A percentile compares a stretch with the other conserved stretches of the same genome.
These are phyloP conservation scores for Caradrina clavipalpis DNA, from an alignment of 2,888 invertebrate species.

Conservation along the genomic window DNA sequence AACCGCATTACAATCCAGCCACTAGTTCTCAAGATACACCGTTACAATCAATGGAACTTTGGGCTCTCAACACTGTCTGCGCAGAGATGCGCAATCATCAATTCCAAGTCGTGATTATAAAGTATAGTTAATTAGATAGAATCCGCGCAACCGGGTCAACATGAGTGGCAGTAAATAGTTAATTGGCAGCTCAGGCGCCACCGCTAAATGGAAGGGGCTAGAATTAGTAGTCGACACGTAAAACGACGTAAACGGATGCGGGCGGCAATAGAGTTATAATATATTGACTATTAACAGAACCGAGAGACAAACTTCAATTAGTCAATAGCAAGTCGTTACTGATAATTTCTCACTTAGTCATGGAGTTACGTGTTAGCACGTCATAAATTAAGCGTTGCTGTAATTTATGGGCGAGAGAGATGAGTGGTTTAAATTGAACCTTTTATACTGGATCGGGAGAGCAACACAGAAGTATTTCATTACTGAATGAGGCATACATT, in stretches of 20 bases:
- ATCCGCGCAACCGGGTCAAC: constrained; percentile 74
- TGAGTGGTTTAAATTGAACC: constrained; percentile 55
- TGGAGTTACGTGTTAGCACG: constrained; percentile 61
- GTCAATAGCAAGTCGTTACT: constrained; percentile 61
- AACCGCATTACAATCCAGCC: constrained; percentile 40
- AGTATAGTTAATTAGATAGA: constrained; percentile 64
- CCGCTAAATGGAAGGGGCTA: constrained; percentile 69
- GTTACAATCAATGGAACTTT: constrained; percentile 48
- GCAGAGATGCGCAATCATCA: constrained; percentile 46
- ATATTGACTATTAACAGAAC: constrained; percentile 47
- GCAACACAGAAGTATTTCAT: constrained; percentile 38
- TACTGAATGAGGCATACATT: constrained; percentile 33
- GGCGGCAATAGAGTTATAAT: constrained; percentile 55
- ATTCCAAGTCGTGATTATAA: constrained; percentile 48
- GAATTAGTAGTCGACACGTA: constrained; percentile 69
- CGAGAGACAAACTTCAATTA: constrained; percentile 65
- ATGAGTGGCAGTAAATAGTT: constrained; percentile 77
- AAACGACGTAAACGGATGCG: constrained; percentile 59
- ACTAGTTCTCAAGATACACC: constrained; percentile 43
- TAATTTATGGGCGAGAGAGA: constrained; percentile 54
- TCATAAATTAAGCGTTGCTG: constrained; percentile 64
- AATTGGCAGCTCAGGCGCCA: constrained; percentile 76
- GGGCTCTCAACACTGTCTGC: constrained; percentile 20
- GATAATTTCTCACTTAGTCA: constrained; percentile 72
- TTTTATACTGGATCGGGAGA: constrained; percentile 37